Evolutionary conservation across 1,140 invertebrate genomes (phyloP).

Genomic region (Trichomalopsis sarcophagae): DNA sequence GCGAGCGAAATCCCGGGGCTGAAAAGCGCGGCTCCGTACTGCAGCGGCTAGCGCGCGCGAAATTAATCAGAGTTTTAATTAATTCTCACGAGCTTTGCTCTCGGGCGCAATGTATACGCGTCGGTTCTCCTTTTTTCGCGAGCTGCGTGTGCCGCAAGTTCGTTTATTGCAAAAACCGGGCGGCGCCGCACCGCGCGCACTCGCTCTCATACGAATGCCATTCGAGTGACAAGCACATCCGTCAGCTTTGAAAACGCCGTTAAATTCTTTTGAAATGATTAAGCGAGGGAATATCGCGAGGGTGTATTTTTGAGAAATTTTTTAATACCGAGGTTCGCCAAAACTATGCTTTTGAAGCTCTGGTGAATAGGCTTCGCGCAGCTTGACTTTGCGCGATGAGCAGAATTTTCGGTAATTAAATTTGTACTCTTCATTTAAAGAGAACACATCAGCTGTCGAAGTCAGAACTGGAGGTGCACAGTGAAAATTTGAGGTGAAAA

Average conservation of each 20-base stretch:
- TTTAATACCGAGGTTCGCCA: too few species aligned
- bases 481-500: background rate
- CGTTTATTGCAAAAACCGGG: background rate
- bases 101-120: background rate
- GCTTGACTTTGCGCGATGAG: too few species aligned
- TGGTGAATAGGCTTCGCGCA: too few species aligned
- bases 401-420: too few species aligned
- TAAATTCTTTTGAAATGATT: background rate
- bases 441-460: background rate
- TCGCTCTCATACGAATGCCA: background rate
- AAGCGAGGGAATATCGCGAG: background rate
- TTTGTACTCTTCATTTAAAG: too few species aligned
- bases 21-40: background rate
- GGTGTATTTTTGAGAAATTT: background rate
- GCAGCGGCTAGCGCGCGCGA: background rate
- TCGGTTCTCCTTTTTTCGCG: background rate
- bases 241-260: background rate
- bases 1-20: background rate
- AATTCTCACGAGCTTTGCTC: conserved; percentile 50
- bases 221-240: background rate
- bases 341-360: too few species aligned
- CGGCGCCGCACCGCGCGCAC: background rate
- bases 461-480: background rate
- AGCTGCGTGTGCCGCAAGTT: background rate
- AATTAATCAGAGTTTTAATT: conserved; percentile 59